Conservation (phyloP, 2,113 vertebrate genomes). For the Origma solitaria region DNA sequence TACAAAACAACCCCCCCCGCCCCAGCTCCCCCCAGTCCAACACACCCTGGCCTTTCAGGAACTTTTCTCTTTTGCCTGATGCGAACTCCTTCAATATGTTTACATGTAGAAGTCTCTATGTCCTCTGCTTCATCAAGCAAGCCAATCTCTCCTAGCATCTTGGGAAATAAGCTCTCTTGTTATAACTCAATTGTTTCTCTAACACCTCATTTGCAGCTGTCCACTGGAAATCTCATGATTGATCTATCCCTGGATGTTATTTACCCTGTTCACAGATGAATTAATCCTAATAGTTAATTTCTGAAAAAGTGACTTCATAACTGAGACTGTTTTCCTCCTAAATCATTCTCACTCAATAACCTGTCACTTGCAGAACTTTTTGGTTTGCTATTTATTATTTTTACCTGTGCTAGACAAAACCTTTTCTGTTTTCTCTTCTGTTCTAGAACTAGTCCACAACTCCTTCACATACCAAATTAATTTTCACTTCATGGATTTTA, state of each 20-base stretch:
- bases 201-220: neutral
- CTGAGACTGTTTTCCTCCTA: neutral
- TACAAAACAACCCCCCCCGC: neutral
- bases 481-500: neutral
- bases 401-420: neutral
- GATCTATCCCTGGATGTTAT: neutral
- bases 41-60: neutral
- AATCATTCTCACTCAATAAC: neutral
- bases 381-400: neutral
- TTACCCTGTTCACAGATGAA: neutral
- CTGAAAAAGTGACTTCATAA: neutral
- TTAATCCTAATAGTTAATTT: slow-evolving; percentile 6
- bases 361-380: neutral
- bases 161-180: neutral
- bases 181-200: neutral
- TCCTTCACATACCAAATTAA: neutral
- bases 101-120: neutral
- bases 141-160: neutral
- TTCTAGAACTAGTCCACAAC: neutral
- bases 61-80: neutral
- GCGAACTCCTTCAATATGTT: neutral
- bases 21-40: neutral
- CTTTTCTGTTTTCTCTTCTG: neutral
- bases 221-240: neutral
- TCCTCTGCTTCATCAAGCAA: neutral